phyloP scores from a whole-genome alignment of 2,113 vertebrate genomes.

The Hoplias malabaricus region DNA sequence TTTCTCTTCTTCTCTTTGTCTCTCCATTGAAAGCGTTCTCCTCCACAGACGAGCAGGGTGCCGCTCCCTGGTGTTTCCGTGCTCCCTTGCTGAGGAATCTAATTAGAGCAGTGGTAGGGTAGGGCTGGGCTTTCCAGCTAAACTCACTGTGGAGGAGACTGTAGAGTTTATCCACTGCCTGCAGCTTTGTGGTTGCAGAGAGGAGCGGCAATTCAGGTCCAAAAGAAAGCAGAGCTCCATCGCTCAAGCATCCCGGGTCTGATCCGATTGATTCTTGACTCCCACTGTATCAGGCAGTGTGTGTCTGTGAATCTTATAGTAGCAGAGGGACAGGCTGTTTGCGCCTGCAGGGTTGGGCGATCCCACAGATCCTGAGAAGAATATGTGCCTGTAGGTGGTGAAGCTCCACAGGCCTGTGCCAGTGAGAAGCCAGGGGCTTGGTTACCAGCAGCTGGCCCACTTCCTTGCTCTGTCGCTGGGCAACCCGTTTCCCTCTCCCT shows the following conservation, averaged over 20 bases:
- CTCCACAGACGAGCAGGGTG: slow-evolving; percentile 18
- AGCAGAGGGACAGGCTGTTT: slow-evolving; percentile 28
- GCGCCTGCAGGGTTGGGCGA: slow-evolving; percentile 51
- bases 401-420: slow-evolving; percentile 58
- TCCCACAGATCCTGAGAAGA: slow-evolving; percentile 50
- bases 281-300: slow-evolving; percentile 38
- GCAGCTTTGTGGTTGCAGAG: slow-evolving; percentile 31
- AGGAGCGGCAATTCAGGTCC: slow-evolving; percentile 49
- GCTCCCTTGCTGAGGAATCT: slow-evolving; percentile 46
- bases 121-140: slow-evolving; percentile 31
- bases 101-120: slow-evolving; percentile 59
- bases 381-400: slow-evolving; percentile 43
- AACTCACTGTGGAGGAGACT: slow-evolving; percentile 20
- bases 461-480: slow-evolving; percentile 46
- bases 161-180: slow-evolving; percentile 34
- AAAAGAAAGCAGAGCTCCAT: slow-evolving; percentile 47
- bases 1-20: slow-evolving; percentile 22
- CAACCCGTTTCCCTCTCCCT: slow-evolving; percentile 44
- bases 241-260: slow-evolving; percentile 52
- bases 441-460: slow-evolving; percentile 54
- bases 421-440: slow-evolving; percentile 62
- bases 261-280: slow-evolving; percentile 63
- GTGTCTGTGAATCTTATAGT: slow-evolving; percentile 14
- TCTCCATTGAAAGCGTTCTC: slow-evolving; percentile 27
- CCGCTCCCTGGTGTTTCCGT: slow-evolving; percentile 36